phyloP scores from a whole-genome alignment of 2,888 invertebrate genomes.

The Bimastos eiseni region DNA sequence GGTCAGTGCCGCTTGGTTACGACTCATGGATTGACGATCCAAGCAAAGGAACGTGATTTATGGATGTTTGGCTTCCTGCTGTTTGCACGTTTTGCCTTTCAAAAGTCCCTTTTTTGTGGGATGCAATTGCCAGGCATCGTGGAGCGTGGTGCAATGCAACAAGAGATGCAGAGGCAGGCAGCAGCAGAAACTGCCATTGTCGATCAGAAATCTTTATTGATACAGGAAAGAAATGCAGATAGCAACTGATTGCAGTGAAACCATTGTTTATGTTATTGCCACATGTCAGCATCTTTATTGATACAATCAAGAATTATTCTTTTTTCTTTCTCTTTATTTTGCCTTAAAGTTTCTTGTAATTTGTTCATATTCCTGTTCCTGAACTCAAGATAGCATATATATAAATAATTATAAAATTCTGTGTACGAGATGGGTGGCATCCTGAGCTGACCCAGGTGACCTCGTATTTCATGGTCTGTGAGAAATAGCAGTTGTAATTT shows the following conservation, averaged over 20 bases:
- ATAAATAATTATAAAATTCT: background rate
- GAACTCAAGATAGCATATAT: background rate
- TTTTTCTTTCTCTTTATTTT: background rate
- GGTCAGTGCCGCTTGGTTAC: background rate
- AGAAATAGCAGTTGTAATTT: too few relatives aligned
- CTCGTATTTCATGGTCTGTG: background rate
- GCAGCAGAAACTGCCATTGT: background rate
- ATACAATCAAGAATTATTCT: background rate
- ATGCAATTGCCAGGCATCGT: background rate
- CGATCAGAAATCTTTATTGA: background rate
- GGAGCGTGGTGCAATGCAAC: background rate
- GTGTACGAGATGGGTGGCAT: background rate
- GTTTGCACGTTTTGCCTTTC: background rate
- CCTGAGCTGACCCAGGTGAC: background rate
- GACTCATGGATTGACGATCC: background rate
- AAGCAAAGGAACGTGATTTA: background rate
- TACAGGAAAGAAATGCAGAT: background rate
- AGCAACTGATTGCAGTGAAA: background rate
- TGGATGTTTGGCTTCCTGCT: background rate
- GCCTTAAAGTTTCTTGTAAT: background rate
- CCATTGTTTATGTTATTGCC: background rate
- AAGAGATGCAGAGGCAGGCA: background rate
- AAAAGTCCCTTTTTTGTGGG: background rate
- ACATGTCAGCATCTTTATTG: background rate
- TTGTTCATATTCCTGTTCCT: background rate